Evolutionary conservation across 2,888 invertebrate genomes (phyloP).

Genomic region (Cataglyphis livida): DNA sequence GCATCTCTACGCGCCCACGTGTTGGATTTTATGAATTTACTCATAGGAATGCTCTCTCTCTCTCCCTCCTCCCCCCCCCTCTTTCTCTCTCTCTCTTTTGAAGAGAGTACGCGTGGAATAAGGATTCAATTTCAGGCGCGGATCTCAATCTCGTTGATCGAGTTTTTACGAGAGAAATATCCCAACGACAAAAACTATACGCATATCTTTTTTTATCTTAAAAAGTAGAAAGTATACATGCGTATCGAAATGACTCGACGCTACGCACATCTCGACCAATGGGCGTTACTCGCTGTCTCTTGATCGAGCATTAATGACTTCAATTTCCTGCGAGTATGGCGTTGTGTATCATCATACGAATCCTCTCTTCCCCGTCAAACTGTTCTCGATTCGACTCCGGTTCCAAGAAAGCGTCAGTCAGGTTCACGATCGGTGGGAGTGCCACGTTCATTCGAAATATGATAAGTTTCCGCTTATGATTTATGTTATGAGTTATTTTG

Average conservation of each 20-base stretch:
- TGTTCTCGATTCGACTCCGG: conserved; percentile 46
- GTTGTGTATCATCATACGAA: conserved; percentile 55
- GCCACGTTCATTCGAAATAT: conserved; percentile 14
- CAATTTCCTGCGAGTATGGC: conserved; percentile 69
- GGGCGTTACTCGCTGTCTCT: conserved; percentile 67
- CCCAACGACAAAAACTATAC: not conserved
- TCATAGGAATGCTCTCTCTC: not conserved
- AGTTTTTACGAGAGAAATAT: not conserved
- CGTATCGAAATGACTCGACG: conserved; percentile 14
- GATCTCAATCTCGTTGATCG: not conserved
- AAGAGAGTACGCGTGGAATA: not conserved
- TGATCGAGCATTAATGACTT: conserved; percentile 70
- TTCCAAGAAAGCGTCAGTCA: conserved; percentile 56
- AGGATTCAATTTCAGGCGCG: conserved; percentile 19
- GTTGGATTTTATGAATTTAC: conserved; percentile 1
- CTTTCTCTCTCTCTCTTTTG: no score
- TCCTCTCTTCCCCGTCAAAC: conserved; percentile 39
- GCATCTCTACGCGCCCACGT: not conserved
- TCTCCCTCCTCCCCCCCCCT: no score
- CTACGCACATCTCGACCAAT: conserved; percentile 52
- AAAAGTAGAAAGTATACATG: conserved; percentile 59
- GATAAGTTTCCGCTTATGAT: not conserved
- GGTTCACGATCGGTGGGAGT: conserved; percentile 27
- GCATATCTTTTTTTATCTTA: conserved; percentile 53
- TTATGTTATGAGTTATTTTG: no score